Evolutionary conservation across 2,113 vertebrate species (phyloP).

Genomic region (Mastomys natalensis): DNA sequence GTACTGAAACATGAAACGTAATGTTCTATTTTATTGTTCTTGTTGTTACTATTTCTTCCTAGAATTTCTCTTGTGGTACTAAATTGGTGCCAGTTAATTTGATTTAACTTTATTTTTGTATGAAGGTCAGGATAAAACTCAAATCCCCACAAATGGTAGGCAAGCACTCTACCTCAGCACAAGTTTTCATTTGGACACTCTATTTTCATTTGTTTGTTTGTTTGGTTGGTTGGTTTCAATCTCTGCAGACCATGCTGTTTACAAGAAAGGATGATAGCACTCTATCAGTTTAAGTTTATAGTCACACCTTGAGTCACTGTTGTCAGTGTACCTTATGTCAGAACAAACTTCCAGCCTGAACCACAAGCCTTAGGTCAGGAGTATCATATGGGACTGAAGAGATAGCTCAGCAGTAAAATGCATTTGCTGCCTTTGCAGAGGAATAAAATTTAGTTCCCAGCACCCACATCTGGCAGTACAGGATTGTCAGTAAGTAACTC

Average conservation of each 20-base stretch:
- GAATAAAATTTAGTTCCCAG: background rate
- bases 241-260: background rate
- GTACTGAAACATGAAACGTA: background rate
- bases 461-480: background rate
- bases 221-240: background rate
- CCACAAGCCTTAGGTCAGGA: background rate
- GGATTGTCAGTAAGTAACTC: background rate
- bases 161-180: background rate
- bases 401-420: background rate
- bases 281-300: background rate
- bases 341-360: background rate
- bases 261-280: background rate
- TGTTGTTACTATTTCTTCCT: background rate
- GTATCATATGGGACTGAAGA: background rate
- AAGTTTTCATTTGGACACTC: background rate
- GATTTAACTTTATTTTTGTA: background rate
- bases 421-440: background rate
- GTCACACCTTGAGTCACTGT: background rate
- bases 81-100: background rate
- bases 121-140: background rate
- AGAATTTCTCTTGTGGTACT: background rate
- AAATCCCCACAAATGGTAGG: background rate
- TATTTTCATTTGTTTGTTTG: background rate
- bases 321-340: background rate
- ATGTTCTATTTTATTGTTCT: background rate